Evolutionary conservation across 2,888 invertebrate species (phyloP).

Genomic region (Sipunculus nudus): DNA sequence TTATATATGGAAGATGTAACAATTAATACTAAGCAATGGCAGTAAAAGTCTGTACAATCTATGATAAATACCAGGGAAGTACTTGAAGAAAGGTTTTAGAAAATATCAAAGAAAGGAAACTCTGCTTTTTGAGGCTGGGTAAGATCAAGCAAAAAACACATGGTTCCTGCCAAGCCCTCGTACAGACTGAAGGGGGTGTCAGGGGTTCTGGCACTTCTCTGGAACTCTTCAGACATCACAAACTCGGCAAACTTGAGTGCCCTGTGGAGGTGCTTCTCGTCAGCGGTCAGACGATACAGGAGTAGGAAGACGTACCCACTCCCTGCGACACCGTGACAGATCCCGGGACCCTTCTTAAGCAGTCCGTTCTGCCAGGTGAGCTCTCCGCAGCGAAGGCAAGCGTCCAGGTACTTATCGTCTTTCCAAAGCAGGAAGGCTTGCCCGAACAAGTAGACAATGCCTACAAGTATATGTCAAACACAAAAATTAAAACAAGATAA

Average conservation of each 20-base stretch:
- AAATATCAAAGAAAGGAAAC: conserved; percentile 85
- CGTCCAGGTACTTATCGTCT: conserved; percentile 77
- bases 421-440: conserved; percentile 81
- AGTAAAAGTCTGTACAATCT: too few relatives aligned
- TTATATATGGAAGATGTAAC: too few relatives aligned
- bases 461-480: conserved; percentile 51
- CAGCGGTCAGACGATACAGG: conserved; percentile 78
- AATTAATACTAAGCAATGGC: too few relatives aligned
- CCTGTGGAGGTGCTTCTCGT: conserved; percentile 75
- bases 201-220: conserved; percentile 75
- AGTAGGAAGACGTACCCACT: conserved; percentile 67
- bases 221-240: conserved; percentile 67
- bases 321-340: conserved; percentile 79
- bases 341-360: conserved; percentile 85
- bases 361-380: conserved; percentile 85
- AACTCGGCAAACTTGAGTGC: conserved; percentile 82
- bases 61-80: too few relatives aligned
- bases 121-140: conserved; percentile 77
- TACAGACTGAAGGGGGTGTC: conserved; percentile 85
- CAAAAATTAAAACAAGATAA: neutral
- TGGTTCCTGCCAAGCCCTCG: conserved; percentile 87
- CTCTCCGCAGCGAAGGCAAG: conserved; percentile 77
- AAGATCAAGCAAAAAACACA: conserved; percentile 83
- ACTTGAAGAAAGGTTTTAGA: too few relatives aligned
- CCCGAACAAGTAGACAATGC: conserved; percentile 82